A percentile compares a stretch with the other conserved stretches of the same genome.
These are phyloP conservation scores for Yasuhikotakia modesta DNA, from an alignment of 2,797 vertebrate genomes.

Conservation along the genomic window DNA sequence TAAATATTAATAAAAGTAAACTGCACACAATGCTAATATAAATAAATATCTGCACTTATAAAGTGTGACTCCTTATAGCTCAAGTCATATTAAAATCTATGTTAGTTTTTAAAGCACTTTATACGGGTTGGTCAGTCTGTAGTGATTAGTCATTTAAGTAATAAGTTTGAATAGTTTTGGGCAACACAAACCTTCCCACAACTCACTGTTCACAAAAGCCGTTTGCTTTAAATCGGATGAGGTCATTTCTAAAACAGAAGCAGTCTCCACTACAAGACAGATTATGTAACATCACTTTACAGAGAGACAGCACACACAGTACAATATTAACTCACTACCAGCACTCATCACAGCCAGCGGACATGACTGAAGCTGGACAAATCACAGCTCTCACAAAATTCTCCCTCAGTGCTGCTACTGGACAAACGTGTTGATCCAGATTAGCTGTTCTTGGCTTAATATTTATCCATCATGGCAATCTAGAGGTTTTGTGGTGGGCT, in stretches of 20 bases:
- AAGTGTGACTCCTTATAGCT: background rate
- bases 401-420: constrained; percentile 23
- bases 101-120: constrained; percentile 49
- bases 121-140: constrained; percentile 26
- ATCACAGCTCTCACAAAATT: constrained; percentile 3
- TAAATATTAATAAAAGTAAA: background rate
- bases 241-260: constrained; percentile 60
- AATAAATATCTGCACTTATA: no score
- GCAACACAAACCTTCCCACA: constrained; percentile 65
- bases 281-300: constrained; percentile 57
- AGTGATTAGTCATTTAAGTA: constrained; percentile 31
- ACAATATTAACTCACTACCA: background rate
- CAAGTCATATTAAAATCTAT: constrained; percentile 49
- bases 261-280: constrained; percentile 62
- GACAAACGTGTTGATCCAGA: constrained; percentile 43
- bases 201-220: constrained; percentile 57
- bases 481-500: constrained; percentile 43
- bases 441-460: constrained; percentile 46
- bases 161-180: constrained; percentile 37
- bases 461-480: constrained; percentile 55
- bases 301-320: constrained; percentile 38
- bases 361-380: background rate
- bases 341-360: background rate
- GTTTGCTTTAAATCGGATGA: constrained; percentile 61
- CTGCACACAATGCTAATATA: constrained; percentile 1